These are phyloP conservation scores for Cyanoderma ruficeps DNA, from an alignment of 2,113 vertebrate genomes.

Conservation along the genomic window DNA sequence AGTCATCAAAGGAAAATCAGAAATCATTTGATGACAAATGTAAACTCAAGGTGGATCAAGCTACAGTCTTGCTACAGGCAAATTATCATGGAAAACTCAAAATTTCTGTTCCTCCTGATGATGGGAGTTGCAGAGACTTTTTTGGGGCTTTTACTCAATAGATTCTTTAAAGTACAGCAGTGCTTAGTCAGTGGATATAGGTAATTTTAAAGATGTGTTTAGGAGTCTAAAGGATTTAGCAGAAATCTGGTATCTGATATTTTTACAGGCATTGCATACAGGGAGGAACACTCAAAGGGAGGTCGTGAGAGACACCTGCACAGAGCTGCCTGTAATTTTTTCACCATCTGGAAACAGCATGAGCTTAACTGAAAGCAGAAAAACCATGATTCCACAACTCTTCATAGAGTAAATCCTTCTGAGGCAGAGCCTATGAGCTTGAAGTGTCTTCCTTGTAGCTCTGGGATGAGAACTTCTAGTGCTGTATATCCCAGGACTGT, in stretches of 20 bases:
- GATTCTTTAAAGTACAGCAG: not conserved
- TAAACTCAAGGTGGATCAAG: not conserved
- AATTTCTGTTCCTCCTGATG: not conserved
- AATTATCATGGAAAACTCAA: not conserved
- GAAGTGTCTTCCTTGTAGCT: accelerated
- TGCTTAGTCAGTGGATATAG: not conserved
- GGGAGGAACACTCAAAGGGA: not conserved
- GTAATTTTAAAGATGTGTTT: not conserved
- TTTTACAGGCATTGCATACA: not conserved
- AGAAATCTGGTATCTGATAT: not conserved
- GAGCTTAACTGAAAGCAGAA: not conserved
- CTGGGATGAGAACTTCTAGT: not conserved
- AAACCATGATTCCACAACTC: not conserved
- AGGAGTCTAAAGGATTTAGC: not conserved
- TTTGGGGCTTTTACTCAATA: not conserved
- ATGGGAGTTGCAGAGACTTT: not conserved
- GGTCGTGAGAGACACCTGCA: not conserved
- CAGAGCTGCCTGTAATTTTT: not conserved
- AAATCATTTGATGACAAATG: not conserved
- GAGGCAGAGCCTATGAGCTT: not conserved
- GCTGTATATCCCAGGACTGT: not conserved
- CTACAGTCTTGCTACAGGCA: not conserved
- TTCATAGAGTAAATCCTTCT: not conserved
- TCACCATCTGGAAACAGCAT: not conserved
- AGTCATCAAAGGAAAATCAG: not conserved